These are phyloP conservation scores for Sepiola atlantica DNA, from an alignment of 2,888 invertebrate genomes.

Conservation along the genomic window DNA sequence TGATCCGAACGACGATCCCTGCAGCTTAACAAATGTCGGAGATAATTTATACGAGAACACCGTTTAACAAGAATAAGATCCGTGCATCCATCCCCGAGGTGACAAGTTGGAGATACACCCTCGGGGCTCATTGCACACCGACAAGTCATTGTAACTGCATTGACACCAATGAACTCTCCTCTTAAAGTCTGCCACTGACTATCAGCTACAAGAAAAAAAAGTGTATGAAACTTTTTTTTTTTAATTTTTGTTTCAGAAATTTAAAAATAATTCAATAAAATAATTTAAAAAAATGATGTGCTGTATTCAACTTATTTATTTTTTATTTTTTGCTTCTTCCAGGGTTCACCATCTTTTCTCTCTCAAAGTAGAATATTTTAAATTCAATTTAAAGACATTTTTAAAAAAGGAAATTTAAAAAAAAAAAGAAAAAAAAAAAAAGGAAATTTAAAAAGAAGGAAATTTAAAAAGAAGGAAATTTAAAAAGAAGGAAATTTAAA, in stretches of 20 bases:
- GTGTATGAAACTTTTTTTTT: background rate
- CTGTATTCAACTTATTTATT: no score
- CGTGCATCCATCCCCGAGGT: constrained; percentile 86
- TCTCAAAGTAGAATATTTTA: no score
- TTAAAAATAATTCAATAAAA: no score
- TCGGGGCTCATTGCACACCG: constrained; percentile 84
- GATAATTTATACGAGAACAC: constrained; percentile 83
- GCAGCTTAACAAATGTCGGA: constrained; percentile 80
- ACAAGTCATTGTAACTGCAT: constrained; percentile 85
- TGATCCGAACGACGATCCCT: constrained; percentile 80
- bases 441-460: background rate
- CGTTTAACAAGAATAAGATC: constrained; percentile 85
- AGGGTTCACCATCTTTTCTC: no score
- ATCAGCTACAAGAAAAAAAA: background rate
- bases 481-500: no score
- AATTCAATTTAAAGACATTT: no score
- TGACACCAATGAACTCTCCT: constrained; percentile 82
- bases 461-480: background rate
- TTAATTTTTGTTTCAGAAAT: no score
- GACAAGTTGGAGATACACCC: constrained; percentile 86
- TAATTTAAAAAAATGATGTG: no score
- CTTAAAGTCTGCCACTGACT: constrained; percentile 78
- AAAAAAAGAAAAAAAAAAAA: background rate
- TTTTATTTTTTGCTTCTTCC: no score
- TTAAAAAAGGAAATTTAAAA: no score